A percentile compares a stretch with the other conserved stretches of the same genome.
phyloP scores from a whole-genome alignment of 2,888 invertebrate species.

The Tubulanus polymorphus region DNA sequence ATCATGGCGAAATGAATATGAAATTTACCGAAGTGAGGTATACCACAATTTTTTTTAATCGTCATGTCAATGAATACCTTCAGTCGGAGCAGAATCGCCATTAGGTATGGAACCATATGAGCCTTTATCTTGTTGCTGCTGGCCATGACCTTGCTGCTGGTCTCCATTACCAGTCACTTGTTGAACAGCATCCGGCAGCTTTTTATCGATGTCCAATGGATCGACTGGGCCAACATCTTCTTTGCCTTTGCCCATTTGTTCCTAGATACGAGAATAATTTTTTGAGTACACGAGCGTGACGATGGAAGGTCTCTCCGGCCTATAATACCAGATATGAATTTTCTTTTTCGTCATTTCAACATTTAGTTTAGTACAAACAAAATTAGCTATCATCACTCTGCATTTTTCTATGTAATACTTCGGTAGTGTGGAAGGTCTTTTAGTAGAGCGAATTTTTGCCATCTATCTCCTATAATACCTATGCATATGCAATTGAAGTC shows the following conservation, averaged over 20 bases:
- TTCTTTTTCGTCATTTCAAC: too few relatives aligned
- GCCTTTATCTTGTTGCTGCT: conserved; percentile 17
- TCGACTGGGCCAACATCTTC: conserved; percentile 22
- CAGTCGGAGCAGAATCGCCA: conserved; percentile 20
- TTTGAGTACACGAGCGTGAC: neutral
- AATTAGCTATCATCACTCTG: too few relatives aligned
- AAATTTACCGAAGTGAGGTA: neutral
- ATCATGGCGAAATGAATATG: neutral
- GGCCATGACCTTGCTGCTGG: neutral
- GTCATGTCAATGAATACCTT: too few relatives aligned
- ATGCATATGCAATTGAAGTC: too few relatives aligned
- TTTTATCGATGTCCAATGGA: conserved; percentile 33
- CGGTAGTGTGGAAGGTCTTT: too few relatives aligned
- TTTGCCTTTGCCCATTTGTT: conserved; percentile 9
- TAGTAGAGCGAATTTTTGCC: too few relatives aligned
- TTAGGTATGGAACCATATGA: conserved; percentile 46
- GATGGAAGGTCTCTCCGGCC: too few relatives aligned
- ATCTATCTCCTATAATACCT: too few relatives aligned
- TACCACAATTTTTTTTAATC: too few relatives aligned
- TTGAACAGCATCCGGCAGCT: conserved; percentile 10
- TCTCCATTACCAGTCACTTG: neutral
- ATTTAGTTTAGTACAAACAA: too few relatives aligned
- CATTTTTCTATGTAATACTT: too few relatives aligned
- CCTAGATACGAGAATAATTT: neutral
- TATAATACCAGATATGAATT: too few relatives aligned